Conservation (phyloP, 1,140 invertebrate genomes). For the Agrypnia vestita region DNA sequence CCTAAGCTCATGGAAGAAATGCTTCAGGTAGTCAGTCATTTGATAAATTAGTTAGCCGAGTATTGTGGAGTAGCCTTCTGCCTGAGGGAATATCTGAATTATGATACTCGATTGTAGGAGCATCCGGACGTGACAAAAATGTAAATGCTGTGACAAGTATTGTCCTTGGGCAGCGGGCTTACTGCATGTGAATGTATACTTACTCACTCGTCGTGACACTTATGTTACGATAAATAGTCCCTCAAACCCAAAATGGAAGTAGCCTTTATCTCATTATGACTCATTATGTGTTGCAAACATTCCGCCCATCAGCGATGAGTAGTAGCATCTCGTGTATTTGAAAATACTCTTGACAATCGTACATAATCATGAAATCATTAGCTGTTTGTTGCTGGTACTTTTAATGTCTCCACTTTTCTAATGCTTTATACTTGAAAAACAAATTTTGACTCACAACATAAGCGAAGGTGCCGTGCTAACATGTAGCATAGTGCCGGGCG, state of each 20-base stretch:
- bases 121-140: no score
- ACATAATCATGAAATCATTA: not conserved
- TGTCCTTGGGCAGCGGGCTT: not conserved
- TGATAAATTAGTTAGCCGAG: conserved; percentile 2
- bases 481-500: no score
- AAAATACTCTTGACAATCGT: conserved; percentile 12
- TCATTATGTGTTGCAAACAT: conserved; percentile 18
- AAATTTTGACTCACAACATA: no score
- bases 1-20: no score
- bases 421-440: conserved; percentile 1
- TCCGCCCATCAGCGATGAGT: conserved; percentile 1
- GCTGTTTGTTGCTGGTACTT: not conserved
- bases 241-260: not conserved
- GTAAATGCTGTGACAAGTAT: no score
- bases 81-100: not conserved
- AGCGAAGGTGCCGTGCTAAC: no score
- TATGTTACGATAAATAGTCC: conserved; percentile 7
- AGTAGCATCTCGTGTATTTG: not conserved
- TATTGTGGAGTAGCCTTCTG: not conserved
- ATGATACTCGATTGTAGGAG: no score
- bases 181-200: conserved; percentile 9
- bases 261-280: conserved; percentile 15
- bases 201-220: not conserved
- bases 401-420: conserved; percentile 6
- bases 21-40: conserved; percentile 9